phyloP scores from a whole-genome alignment of 2,888 invertebrate genomes.

The Limulus polyphemus region DNA sequence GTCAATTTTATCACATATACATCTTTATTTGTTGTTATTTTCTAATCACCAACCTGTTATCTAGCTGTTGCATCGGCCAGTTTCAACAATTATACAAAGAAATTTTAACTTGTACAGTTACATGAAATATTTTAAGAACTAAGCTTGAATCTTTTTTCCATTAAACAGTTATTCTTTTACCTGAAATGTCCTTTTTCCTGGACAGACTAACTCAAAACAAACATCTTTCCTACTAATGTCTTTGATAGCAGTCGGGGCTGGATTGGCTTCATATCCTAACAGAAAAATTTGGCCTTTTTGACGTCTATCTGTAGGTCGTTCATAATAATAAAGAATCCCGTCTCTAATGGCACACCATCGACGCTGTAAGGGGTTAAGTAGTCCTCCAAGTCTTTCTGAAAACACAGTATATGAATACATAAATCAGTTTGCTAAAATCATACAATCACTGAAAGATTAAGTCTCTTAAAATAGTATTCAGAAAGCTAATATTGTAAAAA shows the following conservation, averaged over 20 bases:
- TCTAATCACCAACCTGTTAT: too few species aligned
- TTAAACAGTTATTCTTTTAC: not conserved
- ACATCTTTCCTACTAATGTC: slow-evolving; percentile 14
- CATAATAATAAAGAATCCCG: slow-evolving; percentile 19
- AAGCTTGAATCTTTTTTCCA: too few species aligned
- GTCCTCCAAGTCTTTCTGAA: slow-evolving; percentile 19
- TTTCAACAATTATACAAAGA: too few species aligned
- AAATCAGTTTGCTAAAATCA: too few species aligned
- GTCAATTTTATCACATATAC: too few species aligned
- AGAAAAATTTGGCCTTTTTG: slow-evolving; percentile 17
- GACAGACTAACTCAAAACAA: slow-evolving; percentile 20
- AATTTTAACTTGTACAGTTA: too few species aligned
- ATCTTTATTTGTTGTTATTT: too few species aligned
- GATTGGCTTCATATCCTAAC: slow-evolving; percentile 18
- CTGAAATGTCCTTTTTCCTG: slow-evolving; percentile 20
- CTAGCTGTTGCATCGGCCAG: too few species aligned
- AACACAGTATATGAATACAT: not conserved
- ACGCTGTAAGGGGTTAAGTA: slow-evolving; percentile 19
- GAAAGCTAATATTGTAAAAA: too few species aligned
- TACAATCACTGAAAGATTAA: too few species aligned
- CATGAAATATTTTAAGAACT: too few species aligned
- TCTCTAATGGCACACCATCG: slow-evolving; percentile 22
- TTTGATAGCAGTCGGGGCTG: slow-evolving; percentile 11
- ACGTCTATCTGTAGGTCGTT: slow-evolving; percentile 15
- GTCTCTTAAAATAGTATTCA: too few species aligned